These are phyloP conservation scores for Anthopleura sola DNA, from an alignment of 64 coral and sea anemone species.

Conservation along the genomic window DNA sequence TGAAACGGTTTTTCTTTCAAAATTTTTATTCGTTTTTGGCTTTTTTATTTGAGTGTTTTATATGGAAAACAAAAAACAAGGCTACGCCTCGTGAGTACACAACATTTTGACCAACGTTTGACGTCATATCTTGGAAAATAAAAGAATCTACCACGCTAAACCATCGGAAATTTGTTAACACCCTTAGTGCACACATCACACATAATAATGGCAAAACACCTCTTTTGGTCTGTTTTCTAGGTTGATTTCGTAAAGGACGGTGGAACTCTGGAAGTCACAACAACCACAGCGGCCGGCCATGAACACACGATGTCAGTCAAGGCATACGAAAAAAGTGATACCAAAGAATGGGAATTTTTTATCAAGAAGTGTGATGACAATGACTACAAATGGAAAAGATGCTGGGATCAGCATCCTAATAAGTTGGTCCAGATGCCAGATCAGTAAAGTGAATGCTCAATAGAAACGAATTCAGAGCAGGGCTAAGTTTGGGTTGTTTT, in stretches of 20 bases:
- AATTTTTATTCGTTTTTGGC: no score
- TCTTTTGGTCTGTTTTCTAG: not conserved
- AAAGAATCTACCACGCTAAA: no score
- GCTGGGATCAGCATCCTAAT: constrained; percentile 13
- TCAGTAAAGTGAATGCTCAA: not conserved
- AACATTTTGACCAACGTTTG: no score
- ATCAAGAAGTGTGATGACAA: not conserved
- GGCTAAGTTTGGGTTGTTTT: no score
- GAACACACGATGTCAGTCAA: not conserved
- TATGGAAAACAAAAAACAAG: no score
- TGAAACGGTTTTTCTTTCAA: no score
- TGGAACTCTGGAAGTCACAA: not conserved
- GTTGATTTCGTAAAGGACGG: not conserved
- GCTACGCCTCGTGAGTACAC: no score
- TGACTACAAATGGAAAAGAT: not conserved
- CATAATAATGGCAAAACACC: no score
- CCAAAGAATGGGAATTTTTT: not conserved
- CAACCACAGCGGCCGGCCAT: not conserved
- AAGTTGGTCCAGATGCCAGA: not conserved
- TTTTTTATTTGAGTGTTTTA: no score
- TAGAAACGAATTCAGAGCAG: not conserved
- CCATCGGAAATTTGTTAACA: no score
- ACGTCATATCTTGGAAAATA: no score
- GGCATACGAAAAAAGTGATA: not conserved
- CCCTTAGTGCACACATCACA: no score